A percentile compares a stretch with the other conserved stretches of the same genome.
Evolutionary conservation across 1,140 invertebrate genomes (phyloP).

Genomic region (Leptonema lineaticorne): DNA sequence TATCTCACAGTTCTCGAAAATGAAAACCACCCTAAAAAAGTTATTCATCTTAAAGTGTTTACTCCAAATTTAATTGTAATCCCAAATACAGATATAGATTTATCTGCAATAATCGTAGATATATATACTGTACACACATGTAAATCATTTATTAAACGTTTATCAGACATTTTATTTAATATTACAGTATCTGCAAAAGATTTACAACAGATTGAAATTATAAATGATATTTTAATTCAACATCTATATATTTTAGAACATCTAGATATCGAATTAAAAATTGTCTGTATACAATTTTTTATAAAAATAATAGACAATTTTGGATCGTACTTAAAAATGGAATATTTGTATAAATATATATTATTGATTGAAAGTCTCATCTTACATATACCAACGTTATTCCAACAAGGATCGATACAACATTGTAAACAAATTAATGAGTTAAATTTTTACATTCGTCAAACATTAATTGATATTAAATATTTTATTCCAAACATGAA

Average conservation of each 20-base stretch:
- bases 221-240: constrained; percentile 39
- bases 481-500: background rate
- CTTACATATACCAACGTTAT: constrained; percentile 13
- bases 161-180: constrained; percentile 27
- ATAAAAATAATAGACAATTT: constrained; percentile 46
- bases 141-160: constrained; percentile 46
- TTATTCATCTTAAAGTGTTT: constrained; percentile 1
- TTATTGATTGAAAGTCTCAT: constrained; percentile 25
- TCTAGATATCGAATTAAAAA: constrained; percentile 49
- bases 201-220: background rate
- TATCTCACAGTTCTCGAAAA: background rate
- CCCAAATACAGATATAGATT: constrained; percentile 51
- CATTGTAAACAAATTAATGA: constrained; percentile 14
- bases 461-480: constrained; percentile 20
- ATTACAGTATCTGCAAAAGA: constrained; percentile 9
- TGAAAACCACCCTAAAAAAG: background rate
- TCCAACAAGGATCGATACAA: background rate
- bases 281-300: constrained; percentile 48
- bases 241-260: constrained; percentile 48
- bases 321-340: constrained; percentile 42
- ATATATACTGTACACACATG: constrained; percentile 47
- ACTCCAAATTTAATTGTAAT: constrained; percentile 48
- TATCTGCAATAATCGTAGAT: constrained; percentile 51
- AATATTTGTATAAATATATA: constrained; percentile 41
- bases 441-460: constrained; percentile 26